Percentiles rank a stretch among this genome's conserved stretches.
These are phyloP conservation scores for Kryptolebias marmoratus DNA, from an alignment of 2,113 vertebrate genomes.

Conservation along the genomic window DNA sequence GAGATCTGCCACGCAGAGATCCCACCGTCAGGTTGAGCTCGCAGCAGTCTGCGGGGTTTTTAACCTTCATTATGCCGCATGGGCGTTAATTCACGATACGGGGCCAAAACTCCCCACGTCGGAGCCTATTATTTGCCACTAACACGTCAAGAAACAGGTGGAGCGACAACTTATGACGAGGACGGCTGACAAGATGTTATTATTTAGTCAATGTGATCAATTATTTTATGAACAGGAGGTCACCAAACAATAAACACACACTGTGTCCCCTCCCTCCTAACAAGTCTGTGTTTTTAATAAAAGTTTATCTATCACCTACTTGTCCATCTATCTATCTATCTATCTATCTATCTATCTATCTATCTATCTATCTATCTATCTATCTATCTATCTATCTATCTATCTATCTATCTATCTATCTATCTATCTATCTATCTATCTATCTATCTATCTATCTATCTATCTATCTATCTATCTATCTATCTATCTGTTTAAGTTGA, in stretches of 20 bases:
- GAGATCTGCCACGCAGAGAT: conserved; percentile 58
- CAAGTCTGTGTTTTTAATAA: too few relatives aligned
- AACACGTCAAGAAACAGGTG: conserved; percentile 44
- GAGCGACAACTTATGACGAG: conserved; percentile 38
- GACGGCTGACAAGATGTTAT: conserved; percentile 61
- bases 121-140: conserved; percentile 41
- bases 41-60: conserved; percentile 25
- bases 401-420: conserved; percentile 47
- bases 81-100: conserved; percentile 38
- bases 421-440: conserved; percentile 49
- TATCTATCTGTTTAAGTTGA: conserved; percentile 33
- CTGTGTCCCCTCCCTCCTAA: neutral
- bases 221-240: conserved; percentile 48
- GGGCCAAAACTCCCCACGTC: conserved; percentile 10
- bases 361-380: conserved; percentile 2
- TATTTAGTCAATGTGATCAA: conserved; percentile 67
- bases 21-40: conserved; percentile 42
- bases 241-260: conserved; percentile 33
- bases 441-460: conserved; percentile 47
- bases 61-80: conserved; percentile 30
- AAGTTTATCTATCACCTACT: neutral
- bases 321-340: neutral
- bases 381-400: conserved; percentile 33
- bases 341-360: too few relatives aligned
- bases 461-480: conserved; percentile 22